Percentiles rank a stretch among this genome's conserved stretches.
Conservation (phyloP, 2,888 invertebrate genomes). For the Idaea biselata region DNA sequence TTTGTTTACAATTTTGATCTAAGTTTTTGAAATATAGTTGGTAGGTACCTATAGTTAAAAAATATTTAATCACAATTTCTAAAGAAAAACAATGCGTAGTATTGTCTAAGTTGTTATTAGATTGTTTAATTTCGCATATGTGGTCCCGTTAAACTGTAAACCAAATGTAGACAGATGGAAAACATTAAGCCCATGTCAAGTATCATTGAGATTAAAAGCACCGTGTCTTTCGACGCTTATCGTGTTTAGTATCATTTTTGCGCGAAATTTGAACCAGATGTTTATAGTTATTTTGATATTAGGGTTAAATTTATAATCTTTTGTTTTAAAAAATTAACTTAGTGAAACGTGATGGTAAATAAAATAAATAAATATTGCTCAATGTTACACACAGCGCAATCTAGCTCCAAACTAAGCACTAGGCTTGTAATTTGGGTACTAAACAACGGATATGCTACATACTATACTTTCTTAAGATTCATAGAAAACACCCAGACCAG, state of each 20-base stretch:
- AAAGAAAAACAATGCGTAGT: too few species aligned
- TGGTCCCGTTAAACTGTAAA: not conserved
- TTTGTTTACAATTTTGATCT: too few species aligned
- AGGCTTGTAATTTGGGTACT: too few species aligned
- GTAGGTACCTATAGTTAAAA: too few species aligned
- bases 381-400: too few species aligned
- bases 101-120: not conserved
- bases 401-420: too few species aligned
- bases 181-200: slow-evolving; percentile 11
- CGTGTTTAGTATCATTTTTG: slow-evolving; percentile 26
- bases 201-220: slow-evolving; percentile 20
- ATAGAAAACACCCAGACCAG: too few species aligned
- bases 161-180: slow-evolving; percentile 15
- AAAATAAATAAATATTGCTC: too few species aligned
- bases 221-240: slow-evolving; percentile 40
- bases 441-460: too few species aligned
- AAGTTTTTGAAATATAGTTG: too few species aligned
- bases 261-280: slow-evolving; percentile 14
- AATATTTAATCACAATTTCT: too few species aligned
- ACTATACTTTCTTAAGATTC: too few species aligned
- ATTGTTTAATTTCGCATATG: not conserved
- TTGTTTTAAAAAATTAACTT: not conserved
- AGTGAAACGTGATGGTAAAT: not conserved
- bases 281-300: slow-evolving; percentile 3
- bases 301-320: not conserved